Percentiles rank a stretch among this genome's conserved stretches.
Conservation (phyloP, 2,888 invertebrate species). For the Plusia festucae region DNA sequence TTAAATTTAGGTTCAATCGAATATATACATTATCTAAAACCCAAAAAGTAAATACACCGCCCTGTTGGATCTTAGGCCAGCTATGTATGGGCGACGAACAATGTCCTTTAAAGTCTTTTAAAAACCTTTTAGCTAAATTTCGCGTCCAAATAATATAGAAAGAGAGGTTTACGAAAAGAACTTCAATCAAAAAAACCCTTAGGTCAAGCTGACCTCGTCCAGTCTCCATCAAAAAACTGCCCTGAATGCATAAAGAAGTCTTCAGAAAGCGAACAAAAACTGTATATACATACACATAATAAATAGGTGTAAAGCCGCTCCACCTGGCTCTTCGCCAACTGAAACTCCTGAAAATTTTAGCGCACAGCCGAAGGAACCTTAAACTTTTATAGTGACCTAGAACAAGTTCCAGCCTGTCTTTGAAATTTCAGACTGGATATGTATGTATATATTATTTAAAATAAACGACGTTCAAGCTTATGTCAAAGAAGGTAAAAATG, state of each 20-base stretch:
- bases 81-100: too few species aligned
- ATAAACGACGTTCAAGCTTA: conserved; percentile 20
- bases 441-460: conserved; percentile 45
- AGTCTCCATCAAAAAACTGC: conserved; percentile 20
- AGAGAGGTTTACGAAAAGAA: not conserved
- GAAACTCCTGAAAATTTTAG: conserved; percentile 71
- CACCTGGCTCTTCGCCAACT: conserved; percentile 68
- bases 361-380: conserved; percentile 53
- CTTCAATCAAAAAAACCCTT: conserved; percentile 12
- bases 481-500: conserved; percentile 13
- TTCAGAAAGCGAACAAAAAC: conserved; percentile 46
- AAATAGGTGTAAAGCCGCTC: conserved; percentile 45
- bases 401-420: conserved; percentile 55
- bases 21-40: too few species aligned
- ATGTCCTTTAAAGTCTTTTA: too few species aligned
- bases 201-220: conserved; percentile 22
- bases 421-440: conserved; percentile 39
- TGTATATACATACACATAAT: conserved; percentile 49
- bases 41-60: too few species aligned
- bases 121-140: too few species aligned
- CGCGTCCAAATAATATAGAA: too few species aligned
- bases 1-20: too few species aligned
- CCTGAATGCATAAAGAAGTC: conserved; percentile 45
- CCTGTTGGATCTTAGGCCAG: too few species aligned
- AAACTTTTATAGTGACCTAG: conserved; percentile 70